A percentile compares a stretch with the other conserved stretches of the same genome.
These are phyloP conservation scores for Pelvicachromis taeniatus DNA, from an alignment of 2,113 vertebrate species.

Conservation along the genomic window DNA sequence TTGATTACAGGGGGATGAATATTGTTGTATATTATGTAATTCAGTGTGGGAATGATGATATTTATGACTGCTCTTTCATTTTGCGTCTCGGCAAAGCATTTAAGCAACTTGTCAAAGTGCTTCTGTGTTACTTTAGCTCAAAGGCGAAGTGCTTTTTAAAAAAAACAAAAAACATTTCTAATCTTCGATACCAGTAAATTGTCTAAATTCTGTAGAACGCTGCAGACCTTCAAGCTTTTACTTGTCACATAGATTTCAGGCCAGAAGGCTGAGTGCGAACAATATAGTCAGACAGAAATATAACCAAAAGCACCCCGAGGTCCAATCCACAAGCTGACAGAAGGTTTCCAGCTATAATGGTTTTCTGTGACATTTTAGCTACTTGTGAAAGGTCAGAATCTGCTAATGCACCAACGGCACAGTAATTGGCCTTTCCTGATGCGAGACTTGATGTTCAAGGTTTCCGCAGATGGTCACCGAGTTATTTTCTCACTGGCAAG, in stretches of 20 bases:
- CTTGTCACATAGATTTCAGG: conserved; percentile 5
- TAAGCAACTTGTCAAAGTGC: conserved; percentile 26
- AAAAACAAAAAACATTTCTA: accelerated
- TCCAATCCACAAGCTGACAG: background rate
- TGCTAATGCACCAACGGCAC: background rate
- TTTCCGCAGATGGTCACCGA: background rate
- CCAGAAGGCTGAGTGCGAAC: conserved; percentile 2
- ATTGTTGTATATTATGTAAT: conserved; percentile 53
- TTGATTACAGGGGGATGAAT: conserved; percentile 29
- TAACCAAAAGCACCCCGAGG: background rate
- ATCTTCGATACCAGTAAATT: background rate
- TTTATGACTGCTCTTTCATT: conserved; percentile 45
- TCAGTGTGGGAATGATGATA: conserved; percentile 43
- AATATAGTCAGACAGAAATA: background rate
- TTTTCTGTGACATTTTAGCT: conserved; percentile 50
- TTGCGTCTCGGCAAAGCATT: conserved; percentile 13
- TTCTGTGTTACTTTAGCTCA: conserved; percentile 12
- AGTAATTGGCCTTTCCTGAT: background rate
- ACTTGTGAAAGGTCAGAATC: conserved; percentile 45
- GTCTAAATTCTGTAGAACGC: background rate
- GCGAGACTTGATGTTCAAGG: background rate
- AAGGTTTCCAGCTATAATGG: conserved; percentile 1
- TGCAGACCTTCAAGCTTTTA: conserved; percentile 4
- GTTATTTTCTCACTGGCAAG: background rate
- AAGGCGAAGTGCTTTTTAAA: background rate